phyloP scores from a whole-genome alignment of 1,140 invertebrate species.

The Scylla paramamosain region DNA sequence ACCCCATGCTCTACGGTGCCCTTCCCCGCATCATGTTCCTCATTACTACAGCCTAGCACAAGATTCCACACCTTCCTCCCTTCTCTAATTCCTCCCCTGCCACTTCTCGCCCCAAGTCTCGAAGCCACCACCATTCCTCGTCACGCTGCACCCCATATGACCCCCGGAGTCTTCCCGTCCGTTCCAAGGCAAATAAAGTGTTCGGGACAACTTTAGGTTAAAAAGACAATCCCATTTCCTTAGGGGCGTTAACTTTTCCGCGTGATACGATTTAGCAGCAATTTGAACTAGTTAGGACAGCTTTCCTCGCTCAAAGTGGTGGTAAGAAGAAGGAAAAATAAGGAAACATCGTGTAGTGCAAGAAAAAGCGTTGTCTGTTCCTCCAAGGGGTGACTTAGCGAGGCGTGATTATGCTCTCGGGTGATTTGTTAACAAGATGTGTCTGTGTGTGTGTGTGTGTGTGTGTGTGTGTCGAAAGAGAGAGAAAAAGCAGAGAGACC shows the following conservation, averaged over 20 bases:
- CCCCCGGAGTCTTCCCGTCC: neutral
- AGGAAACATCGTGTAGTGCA: neutral
- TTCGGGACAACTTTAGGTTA: slow-evolving; percentile 11
- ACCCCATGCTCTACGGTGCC: neutral
- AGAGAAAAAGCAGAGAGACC: too few relatives aligned
- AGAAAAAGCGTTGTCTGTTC: neutral
- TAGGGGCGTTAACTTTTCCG: slow-evolving; percentile 36
- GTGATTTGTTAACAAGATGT: too few relatives aligned
- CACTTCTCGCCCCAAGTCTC: neutral
- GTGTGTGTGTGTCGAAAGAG: too few relatives aligned
- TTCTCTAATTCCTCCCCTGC: neutral
- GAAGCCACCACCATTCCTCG: neutral
- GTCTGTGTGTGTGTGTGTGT: too few relatives aligned
- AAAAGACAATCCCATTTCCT: slow-evolving; percentile 33
- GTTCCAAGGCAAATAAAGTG: neutral
- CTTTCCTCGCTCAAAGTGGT: neutral
- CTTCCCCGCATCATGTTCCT: too few relatives aligned
- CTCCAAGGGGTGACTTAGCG: neutral
- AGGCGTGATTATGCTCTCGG: neutral
- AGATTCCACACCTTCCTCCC: neutral
- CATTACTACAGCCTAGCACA: too few relatives aligned
- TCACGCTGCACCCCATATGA: neutral
- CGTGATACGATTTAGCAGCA: slow-evolving; percentile 50
- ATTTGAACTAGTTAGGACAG: slow-evolving; percentile 33
- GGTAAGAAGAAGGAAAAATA: neutral